Percentiles rank a stretch among this genome's conserved stretches.
phyloP scores from a whole-genome alignment of 2,888 invertebrate species.

The Gortyna flavago region DNA sequence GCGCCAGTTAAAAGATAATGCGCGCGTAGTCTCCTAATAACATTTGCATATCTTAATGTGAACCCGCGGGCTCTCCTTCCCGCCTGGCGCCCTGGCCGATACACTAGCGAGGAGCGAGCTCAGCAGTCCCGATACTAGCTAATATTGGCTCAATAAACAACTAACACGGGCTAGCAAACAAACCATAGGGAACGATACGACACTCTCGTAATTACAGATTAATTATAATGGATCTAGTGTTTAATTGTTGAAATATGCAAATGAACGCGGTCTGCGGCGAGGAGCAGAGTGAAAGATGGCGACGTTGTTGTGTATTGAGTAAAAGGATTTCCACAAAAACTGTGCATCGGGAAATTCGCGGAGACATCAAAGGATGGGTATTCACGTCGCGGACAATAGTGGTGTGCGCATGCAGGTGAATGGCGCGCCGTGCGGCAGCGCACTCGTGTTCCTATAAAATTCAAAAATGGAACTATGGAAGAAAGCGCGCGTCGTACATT shows the following conservation, averaged over 20 bases:
- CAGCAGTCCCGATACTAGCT: constrained; percentile 73
- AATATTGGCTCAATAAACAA: constrained; percentile 80
- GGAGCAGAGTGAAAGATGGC: constrained; percentile 16
- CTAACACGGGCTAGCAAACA: constrained; percentile 74
- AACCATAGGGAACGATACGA: constrained; percentile 71
- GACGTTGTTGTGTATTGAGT: constrained; percentile 35
- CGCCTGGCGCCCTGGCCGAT: constrained; percentile 20
- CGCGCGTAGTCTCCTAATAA: constrained; percentile 79
- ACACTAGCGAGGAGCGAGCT: constrained; percentile 59
- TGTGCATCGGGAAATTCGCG: constrained; percentile 67
- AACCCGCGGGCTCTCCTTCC: constrained; percentile 58
- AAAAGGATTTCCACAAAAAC: constrained; percentile 47
- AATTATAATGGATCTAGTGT: constrained; percentile 80
- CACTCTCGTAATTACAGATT: constrained; percentile 81
- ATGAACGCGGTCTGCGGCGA: constrained; percentile 66
- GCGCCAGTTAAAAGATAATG: constrained; percentile 80
- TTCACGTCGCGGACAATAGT: constrained; percentile 73
- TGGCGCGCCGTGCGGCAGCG: constrained; percentile 60
- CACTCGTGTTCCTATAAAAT: constrained; percentile 73
- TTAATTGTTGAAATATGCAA: constrained; percentile 76
- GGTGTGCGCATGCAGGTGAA: constrained; percentile 69
- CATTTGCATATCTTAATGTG: constrained; percentile 87
- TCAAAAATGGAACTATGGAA: constrained; percentile 76
- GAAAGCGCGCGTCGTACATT: constrained; percentile 73
- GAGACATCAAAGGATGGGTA: constrained; percentile 70